These are phyloP conservation scores for Euwallacea similis DNA, from an alignment of 1,140 invertebrate species.

Conservation along the genomic window DNA sequence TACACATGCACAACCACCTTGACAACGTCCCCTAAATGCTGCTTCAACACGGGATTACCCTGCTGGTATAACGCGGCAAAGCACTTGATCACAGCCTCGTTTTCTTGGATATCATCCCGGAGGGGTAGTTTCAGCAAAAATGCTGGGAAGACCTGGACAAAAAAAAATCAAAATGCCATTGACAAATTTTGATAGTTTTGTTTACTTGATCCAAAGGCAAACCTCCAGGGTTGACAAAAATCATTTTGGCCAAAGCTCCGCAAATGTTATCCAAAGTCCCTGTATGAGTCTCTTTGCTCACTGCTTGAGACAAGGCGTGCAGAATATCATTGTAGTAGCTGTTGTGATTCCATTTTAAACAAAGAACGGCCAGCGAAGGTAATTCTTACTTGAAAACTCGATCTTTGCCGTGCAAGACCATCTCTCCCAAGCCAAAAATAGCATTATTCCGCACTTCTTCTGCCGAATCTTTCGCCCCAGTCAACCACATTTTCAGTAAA, in stretches of 20 bases:
- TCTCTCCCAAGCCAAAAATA: conserved; percentile 75
- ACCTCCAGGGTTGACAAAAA: conserved; percentile 64
- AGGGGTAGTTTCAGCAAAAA: conserved; percentile 73
- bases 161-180: conserved; percentile 18
- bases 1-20: conserved; percentile 59
- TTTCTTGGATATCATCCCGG: conserved; percentile 75
- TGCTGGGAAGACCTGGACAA: conserved; percentile 67
- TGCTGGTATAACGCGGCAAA: conserved; percentile 65
- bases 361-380: background rate
- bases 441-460: conserved; percentile 77
- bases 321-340: conserved; percentile 68
- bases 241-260: conserved; percentile 74
- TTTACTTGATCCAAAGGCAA: conserved; percentile 67
- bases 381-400: conserved; percentile 35
- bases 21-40: conserved; percentile 59
- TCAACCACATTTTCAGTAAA: conserved; percentile 66
- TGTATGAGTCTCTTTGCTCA: conserved; percentile 64
- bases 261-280: conserved; percentile 76
- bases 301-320: conserved; percentile 64
- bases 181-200: background rate
- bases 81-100: conserved; percentile 69
- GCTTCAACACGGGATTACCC: conserved; percentile 58
- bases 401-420: conserved; percentile 65
- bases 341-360: background rate
- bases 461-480: conserved; percentile 62